Base-by-base conservation (phyloP, 2,888 invertebrate species). In the Eilema caniola region DNA sequence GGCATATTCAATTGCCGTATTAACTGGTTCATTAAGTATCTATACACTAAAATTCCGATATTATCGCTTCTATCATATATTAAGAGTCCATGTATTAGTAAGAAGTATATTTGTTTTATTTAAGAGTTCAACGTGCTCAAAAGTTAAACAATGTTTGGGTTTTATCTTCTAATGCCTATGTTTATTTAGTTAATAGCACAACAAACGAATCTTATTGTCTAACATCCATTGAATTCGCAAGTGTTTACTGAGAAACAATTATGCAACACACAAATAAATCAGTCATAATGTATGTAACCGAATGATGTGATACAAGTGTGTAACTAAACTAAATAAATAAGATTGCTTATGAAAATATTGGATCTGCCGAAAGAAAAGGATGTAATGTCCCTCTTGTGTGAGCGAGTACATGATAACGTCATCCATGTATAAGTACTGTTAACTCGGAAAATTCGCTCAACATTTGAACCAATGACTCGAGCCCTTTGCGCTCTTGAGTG, bases 221-320 rank as follows among this genome's bases (percentile, higher is more conserved):
- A 64, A 7, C n/a, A n/a, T 28, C 47, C 28, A 64, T 64, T 64
- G n/a, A 47, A 53, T 25, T 47, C 25, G 12, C 4, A 4, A 28
- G 16, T 64, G 28, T 47, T 12, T 28, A 20, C 20, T n/a, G 25
- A 20, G 20, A 41, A 41, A 64, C 47, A 64, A 53, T 64, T 64
- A 53, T 64, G 53, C 23, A 64, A 64, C 28, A 12, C n/a, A 28
- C 20, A 24, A 64, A 64, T 53, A 64, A 20, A 23, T n/a, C 28
- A 5, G 53, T 64, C 47, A 31, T n/a, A 28, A 28, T 28, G 28
- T n/a, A 20, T 47, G 28, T 53, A 47, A 53, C 28, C n/a, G 20
- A 47, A 64, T 53, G 47, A 5, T 53, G 14, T 53, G 14, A 47
- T 53, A 23, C 10, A 41, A 25, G n/a, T 64, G 8, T 33, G 31